phyloP scores from a whole-genome alignment of 1,140 invertebrate genomes.

The Latrodectus geometricus region DNA sequence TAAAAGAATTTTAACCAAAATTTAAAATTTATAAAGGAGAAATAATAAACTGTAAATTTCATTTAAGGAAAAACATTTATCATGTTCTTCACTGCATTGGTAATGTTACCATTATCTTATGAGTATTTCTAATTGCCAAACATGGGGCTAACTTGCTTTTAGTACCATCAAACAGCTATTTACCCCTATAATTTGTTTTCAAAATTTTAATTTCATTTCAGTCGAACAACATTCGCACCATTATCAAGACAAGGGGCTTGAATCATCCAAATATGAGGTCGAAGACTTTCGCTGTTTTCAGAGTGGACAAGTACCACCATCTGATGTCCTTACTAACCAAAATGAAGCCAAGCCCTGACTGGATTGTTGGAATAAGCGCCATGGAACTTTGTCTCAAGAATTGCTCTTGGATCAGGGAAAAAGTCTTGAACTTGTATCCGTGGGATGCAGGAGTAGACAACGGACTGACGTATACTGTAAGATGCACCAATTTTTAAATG shows the following conservation, averaged over 20 bases:
- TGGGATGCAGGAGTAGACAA: constrained; percentile 74
- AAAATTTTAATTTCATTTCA: constrained; percentile 67
- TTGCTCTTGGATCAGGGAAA: constrained; percentile 72
- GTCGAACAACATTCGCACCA: constrained; percentile 77
- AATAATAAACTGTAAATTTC: no score
- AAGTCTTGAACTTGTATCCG: constrained; percentile 71
- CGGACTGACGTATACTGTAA: constrained; percentile 74
- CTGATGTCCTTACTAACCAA: constrained; percentile 70
- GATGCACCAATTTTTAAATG: background rate
- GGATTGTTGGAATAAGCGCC: constrained; percentile 72
- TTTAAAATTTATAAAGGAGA: no score
- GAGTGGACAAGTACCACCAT: constrained; percentile 70
- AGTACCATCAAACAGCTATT: no score
- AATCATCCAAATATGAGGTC: constrained; percentile 70
- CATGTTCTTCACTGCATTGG: no score
- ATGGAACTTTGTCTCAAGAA: constrained; percentile 72
- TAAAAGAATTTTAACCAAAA: no score
- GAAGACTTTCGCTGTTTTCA: constrained; percentile 67
- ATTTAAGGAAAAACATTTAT: no score
- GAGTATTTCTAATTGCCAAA: no score
- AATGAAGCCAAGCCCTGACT: constrained; percentile 73
- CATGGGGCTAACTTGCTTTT: no score
- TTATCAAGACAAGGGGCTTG: constrained; percentile 70
- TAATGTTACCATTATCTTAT: no score
- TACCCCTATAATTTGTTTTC: background rate